phyloP scores from a whole-genome alignment of 1,140 invertebrate genomes.

The Penaeus japonicus region DNA sequence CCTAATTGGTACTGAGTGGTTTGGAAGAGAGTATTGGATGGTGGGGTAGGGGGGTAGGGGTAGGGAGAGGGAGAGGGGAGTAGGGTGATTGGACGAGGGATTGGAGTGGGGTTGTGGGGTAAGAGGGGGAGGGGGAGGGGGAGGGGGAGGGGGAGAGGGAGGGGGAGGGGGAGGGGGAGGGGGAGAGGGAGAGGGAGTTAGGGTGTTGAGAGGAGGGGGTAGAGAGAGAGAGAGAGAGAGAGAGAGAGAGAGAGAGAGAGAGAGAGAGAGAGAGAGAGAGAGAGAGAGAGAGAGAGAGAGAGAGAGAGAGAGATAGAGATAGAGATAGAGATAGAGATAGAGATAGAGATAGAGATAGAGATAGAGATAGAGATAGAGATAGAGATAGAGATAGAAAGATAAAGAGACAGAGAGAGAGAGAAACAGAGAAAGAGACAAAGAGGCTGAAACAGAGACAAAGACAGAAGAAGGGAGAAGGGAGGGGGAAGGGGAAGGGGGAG shows the following conservation, averaged over 20 bases:
- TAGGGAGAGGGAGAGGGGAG: not conserved
- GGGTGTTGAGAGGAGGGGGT: not conserved
- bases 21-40: too few relatives aligned
- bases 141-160: not conserved
- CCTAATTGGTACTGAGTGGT: too few relatives aligned
- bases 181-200: not conserved
- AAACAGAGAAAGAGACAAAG: not conserved
- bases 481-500: not conserved
- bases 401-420: slow-evolving; percentile 10
- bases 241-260: not conserved
- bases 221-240: not conserved
- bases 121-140: not conserved
- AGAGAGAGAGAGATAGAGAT: slow-evolving; percentile 11
- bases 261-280: not conserved
- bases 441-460: not conserved
- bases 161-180: not conserved
- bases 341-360: not conserved
- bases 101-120: too few relatives aligned
- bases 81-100: too few relatives aligned
- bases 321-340: slow-evolving; percentile 1
- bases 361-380: not conserved
- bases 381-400: not conserved
- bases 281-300: slow-evolving; percentile 9
- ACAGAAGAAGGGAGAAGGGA: not conserved
- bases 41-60: too few relatives aligned